phyloP scores from a whole-genome alignment of 2,797 vertebrate genomes.

The Tenualosa ilisha region DNA sequence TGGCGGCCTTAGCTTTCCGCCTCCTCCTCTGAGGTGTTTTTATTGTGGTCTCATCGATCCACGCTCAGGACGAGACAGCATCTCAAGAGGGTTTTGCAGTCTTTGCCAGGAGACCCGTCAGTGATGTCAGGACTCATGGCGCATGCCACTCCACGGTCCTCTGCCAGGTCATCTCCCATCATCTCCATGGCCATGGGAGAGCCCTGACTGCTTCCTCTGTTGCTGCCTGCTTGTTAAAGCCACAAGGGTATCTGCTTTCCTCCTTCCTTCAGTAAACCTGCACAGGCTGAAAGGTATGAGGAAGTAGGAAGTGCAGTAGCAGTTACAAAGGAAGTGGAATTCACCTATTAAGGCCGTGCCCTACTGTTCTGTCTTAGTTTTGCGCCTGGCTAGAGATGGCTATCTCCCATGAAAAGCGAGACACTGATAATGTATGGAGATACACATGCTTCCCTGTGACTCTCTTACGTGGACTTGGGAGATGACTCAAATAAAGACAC shows the following conservation, averaged over 20 bases:
- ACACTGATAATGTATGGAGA: too few species aligned
- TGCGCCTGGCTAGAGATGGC: neutral
- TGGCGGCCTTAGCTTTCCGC: neutral
- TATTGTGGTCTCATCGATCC: constrained; percentile 16
- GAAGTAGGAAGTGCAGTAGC: neutral
- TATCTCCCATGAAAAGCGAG: neutral
- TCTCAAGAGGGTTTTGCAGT: neutral
- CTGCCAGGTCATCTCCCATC: neutral
- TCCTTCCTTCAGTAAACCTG: neutral
- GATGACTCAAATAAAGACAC: too few species aligned
- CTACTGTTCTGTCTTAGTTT: neutral
- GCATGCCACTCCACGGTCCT: neutral
- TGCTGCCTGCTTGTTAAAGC: neutral
- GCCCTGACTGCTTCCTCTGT: neutral
- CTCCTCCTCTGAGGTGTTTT: neutral
- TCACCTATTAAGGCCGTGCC: neutral
- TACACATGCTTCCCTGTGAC: too few species aligned
- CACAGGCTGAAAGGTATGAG: neutral
- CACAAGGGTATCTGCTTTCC: neutral
- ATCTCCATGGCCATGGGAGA: neutral
- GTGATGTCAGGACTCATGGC: neutral
- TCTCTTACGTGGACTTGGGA: too few species aligned
- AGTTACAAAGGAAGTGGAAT: neutral
- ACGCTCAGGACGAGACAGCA: neutral
- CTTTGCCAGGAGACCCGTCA: neutral